Conservation (phyloP, 2,113 vertebrate species). For the Catagonus wagneri region DNA sequence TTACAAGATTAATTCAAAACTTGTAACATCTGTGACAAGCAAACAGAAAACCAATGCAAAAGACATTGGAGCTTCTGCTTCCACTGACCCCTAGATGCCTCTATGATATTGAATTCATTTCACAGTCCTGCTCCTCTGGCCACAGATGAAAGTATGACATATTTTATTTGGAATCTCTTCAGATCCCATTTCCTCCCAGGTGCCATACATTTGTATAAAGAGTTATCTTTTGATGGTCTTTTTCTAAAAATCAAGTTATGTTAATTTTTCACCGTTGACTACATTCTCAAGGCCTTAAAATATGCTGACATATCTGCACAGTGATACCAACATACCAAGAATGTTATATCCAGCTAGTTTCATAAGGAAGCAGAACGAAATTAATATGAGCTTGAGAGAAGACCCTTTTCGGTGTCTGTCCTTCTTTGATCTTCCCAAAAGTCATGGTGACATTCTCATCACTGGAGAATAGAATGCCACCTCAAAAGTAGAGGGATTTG, state of each 20-base stretch:
- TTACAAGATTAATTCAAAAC: background rate
- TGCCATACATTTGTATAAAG: background rate
- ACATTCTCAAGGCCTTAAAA: background rate
- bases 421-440: background rate
- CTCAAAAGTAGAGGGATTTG: background rate
- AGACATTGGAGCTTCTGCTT: background rate
- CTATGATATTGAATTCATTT: background rate
- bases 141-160: background rate
- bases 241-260: background rate
- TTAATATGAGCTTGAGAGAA: background rate
- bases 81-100: background rate
- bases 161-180: background rate
- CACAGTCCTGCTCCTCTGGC: background rate
- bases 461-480: background rate
- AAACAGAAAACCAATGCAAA: background rate
- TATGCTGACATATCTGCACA: background rate
- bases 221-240: background rate
- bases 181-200: background rate
- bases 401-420: background rate
- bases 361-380: background rate
- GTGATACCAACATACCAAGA: background rate
- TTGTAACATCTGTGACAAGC: background rate
- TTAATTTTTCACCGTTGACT: background rate
- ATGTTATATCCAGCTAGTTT: background rate
- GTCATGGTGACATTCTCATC: background rate